Percentiles rank a stretch among this genome's conserved stretches.
Evolutionary conservation across 2,113 vertebrate species (phyloP).

Genomic region (Pomatostomus ruficeps): DNA sequence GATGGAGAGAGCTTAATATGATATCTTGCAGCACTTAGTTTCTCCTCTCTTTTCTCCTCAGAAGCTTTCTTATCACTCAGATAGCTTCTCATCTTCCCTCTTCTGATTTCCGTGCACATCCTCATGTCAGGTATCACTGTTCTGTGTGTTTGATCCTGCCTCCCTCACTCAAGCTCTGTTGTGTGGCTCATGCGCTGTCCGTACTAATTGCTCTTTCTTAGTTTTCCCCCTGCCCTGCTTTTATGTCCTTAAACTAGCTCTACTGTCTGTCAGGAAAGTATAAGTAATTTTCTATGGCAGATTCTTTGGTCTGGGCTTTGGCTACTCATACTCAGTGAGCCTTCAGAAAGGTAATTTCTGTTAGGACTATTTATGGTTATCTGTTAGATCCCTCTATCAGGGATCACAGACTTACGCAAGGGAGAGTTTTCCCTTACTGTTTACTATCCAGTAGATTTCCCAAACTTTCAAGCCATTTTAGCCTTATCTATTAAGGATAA

Average conservation of each 20-base stretch:
- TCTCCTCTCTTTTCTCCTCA: conserved; percentile 76
- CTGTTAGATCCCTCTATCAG: background rate
- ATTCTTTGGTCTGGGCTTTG: background rate
- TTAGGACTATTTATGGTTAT: background rate
- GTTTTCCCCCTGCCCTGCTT: background rate
- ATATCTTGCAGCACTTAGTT: conserved; percentile 11
- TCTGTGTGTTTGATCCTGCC: conserved; percentile 28
- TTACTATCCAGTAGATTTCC: background rate
- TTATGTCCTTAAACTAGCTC: background rate
- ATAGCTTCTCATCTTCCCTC: conserved; percentile 98
- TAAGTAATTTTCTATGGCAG: background rate
- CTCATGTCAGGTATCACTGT: conserved; percentile 84
- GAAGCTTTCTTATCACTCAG: conserved; percentile 94
- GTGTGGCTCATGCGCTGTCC: background rate
- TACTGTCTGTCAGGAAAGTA: background rate
- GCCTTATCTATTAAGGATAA: background rate
- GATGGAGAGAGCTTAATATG: background rate
- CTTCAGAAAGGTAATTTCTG: background rate
- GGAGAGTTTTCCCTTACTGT: background rate
- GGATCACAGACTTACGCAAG: background rate
- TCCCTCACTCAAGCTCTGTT: conserved; percentile 28
- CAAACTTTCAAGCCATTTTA: background rate
- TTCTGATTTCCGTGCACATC: conserved; percentile 85
- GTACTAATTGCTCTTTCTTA: conserved; percentile 11
- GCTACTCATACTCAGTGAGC: background rate